These are phyloP conservation scores for Falco berigora DNA, from an alignment of 2,797 vertebrate genomes.

Conservation along the genomic window DNA sequence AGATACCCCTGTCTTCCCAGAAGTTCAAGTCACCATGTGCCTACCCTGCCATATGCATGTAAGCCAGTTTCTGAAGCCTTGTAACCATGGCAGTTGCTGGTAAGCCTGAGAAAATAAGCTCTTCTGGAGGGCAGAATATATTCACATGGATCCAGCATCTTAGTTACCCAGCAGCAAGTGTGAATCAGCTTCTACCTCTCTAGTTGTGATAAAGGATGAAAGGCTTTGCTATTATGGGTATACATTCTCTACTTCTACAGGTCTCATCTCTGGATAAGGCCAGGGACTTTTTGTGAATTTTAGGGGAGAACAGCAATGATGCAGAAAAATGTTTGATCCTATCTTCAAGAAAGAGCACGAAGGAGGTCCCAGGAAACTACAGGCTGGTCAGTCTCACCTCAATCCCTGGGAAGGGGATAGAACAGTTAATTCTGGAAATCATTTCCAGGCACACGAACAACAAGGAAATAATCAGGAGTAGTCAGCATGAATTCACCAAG, in stretches of 20 bases:
- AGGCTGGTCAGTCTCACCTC: background rate
- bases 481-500: background rate
- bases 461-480: background rate
- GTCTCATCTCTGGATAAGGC: background rate
- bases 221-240: background rate
- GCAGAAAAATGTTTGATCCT: background rate
- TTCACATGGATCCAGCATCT: background rate
- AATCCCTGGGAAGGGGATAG: background rate
- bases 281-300: background rate
- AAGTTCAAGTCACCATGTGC: background rate
- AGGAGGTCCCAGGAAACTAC: background rate
- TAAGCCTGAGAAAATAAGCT: background rate
- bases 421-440: background rate
- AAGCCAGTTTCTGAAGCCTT: background rate
- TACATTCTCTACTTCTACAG: background rate
- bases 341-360: background rate
- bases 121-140: background rate
- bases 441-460: too few species aligned
- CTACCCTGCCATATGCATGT: background rate
- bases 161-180: background rate
- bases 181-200: background rate
- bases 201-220: background rate
- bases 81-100: background rate
- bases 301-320: background rate
- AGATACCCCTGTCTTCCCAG: background rate